Evolutionary conservation across 2,888 invertebrate species (phyloP).

Genomic region (Microchrysa polita): DNA sequence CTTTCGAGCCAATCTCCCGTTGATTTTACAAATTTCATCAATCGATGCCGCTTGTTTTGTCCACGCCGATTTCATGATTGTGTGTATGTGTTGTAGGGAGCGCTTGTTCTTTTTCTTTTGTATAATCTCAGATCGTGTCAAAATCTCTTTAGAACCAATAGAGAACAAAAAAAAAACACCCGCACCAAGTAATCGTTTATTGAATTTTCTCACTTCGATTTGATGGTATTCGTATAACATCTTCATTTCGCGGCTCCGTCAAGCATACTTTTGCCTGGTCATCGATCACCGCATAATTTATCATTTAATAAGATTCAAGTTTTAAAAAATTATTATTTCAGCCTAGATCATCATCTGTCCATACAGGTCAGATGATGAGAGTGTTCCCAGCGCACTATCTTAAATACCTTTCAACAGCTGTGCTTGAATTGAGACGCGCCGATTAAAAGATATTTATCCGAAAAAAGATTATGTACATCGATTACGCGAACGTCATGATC

Average conservation of each 20-base stretch:
- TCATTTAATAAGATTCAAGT: constrained; percentile 40
- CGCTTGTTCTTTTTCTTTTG: background rate
- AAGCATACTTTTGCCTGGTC: background rate
- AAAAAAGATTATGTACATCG: background rate
- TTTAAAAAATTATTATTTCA: constrained; percentile 16
- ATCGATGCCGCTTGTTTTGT: constrained; percentile 41
- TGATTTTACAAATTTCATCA: constrained; percentile 43
- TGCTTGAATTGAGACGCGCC: constrained; percentile 4
- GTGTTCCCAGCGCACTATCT: background rate
- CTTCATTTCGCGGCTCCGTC: constrained; percentile 21
- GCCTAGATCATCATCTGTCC: background rate
- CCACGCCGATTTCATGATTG: constrained; percentile 17
- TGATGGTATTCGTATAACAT: constrained; percentile 25
- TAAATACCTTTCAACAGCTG: constrained; percentile 34
- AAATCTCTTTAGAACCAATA: constrained; percentile 33
- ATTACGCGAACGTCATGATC: constrained; percentile 16
- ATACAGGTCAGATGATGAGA: background rate
- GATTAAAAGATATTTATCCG: constrained; percentile 15
- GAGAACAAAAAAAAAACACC: constrained; percentile 24
- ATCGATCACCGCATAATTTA: constrained; percentile 42
- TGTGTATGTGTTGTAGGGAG: background rate
- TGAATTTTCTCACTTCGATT: constrained; percentile 41
- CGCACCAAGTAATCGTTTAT: constrained; percentile 27
- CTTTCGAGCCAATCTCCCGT: constrained; percentile 38
- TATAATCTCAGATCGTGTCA: constrained; percentile 26